Conservation (phyloP, 2,797 vertebrate species). For the Amblyopsis hoosieri region DNA sequence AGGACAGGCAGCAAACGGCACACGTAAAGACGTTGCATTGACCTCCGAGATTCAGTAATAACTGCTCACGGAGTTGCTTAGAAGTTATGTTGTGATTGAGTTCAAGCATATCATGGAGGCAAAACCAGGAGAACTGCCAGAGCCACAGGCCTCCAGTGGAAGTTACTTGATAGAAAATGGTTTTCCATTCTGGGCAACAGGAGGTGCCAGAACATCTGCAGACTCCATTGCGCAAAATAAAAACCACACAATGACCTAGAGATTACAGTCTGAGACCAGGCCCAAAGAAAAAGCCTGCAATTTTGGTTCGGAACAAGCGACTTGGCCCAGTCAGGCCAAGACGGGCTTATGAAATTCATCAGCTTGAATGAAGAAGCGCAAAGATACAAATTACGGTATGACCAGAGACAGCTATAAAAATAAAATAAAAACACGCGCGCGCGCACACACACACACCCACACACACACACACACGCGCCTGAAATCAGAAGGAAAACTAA, state of each 20-base stretch:
- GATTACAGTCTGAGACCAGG: constrained; percentile 22
- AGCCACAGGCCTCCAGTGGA: neutral
- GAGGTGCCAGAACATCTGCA: constrained; percentile 49
- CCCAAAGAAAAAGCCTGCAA: constrained; percentile 37
- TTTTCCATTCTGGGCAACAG: constrained; percentile 16
- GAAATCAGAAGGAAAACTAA: neutral
- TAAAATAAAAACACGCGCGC: neutral
- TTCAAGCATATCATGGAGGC: constrained; percentile 1
- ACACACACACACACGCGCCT: no score
- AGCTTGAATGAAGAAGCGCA: constrained; percentile 32
- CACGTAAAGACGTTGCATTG: neutral
- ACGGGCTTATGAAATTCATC: constrained; percentile 13
- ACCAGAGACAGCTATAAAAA: constrained; percentile 14
- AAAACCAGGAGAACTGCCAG: neutral
- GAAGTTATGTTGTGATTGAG: neutral
- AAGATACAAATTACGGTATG: constrained; percentile 24
- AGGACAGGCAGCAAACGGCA: neutral
- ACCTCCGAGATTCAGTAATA: neutral
- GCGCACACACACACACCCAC: no score
- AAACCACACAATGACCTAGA: constrained; percentile 42
- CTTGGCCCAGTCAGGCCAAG: constrained; percentile 13
- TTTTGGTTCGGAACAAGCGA: constrained; percentile 42
- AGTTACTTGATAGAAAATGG: neutral
- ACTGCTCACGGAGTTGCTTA: neutral
- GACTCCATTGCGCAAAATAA: constrained; percentile 24